Evolutionary conservation across 2,888 invertebrate genomes (phyloP).

Genomic region (Lasioglossum zephyrum): DNA sequence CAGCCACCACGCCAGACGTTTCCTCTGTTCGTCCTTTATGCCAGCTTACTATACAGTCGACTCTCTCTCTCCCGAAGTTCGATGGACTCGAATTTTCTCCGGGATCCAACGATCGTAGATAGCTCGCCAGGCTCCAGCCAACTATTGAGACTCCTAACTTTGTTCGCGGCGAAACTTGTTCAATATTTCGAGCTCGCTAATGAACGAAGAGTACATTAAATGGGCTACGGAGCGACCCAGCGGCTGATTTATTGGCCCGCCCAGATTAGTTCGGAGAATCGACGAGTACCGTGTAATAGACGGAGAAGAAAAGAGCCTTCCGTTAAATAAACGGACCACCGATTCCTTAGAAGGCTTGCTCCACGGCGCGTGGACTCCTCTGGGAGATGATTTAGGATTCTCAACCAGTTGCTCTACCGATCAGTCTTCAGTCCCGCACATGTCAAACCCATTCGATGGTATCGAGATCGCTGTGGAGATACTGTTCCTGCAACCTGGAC

Average conservation of each 20-base stretch:
- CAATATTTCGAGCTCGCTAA: constrained; percentile 26
- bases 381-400: neutral
- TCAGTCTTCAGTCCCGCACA: neutral
- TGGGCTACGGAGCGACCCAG: neutral
- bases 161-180: constrained; percentile 11
- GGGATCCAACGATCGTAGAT: neutral
- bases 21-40: neutral
- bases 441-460: neutral
- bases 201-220: constrained; percentile 14
- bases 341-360: neutral
- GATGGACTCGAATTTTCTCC: constrained; percentile 37
- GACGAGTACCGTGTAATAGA: neutral
- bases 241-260: constrained; percentile 1
- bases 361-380: neutral
- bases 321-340: neutral
- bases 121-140: constrained; percentile 19
- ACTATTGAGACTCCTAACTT: constrained; percentile 47
- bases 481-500: neutral
- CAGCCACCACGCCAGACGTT: neutral
- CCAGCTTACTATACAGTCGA: neutral
- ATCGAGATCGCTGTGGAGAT: neutral
- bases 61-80: constrained; percentile 37
- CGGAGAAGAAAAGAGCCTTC: neutral
- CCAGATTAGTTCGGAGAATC: neutral
- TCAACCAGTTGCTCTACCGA: neutral